A percentile compares a stretch with the other conserved stretches of the same genome.
Conservation (phyloP, 2,797 vertebrate genomes). For the Lagocephalus sceleratus region DNA sequence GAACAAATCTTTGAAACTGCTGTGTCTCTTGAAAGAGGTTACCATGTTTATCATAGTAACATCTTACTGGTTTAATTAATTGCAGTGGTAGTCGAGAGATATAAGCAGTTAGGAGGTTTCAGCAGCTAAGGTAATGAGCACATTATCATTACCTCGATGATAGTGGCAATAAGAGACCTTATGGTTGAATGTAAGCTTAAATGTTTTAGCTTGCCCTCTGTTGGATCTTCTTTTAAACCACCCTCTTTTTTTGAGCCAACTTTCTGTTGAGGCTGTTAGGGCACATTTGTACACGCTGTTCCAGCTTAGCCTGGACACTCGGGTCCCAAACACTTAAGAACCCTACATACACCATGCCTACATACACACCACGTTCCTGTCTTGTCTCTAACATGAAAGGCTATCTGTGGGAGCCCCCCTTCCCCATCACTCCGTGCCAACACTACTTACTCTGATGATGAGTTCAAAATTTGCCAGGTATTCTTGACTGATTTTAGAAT, state of each 20-base stretch:
- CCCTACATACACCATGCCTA: slow-evolving; percentile 64
- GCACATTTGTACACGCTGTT: slow-evolving; percentile 77
- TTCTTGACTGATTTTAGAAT: slow-evolving; percentile 73
- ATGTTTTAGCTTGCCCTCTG: slow-evolving; percentile 7
- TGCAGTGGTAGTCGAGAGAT: slow-evolving; percentile 6
- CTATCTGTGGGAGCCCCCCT: slow-evolving; percentile 75
- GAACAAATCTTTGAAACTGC: neutral
- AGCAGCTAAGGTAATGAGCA: slow-evolving; percentile 10
- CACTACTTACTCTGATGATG: slow-evolving; percentile 92
- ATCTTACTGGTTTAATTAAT: slow-evolving; percentile 5
- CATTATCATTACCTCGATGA: slow-evolving; percentile 15
- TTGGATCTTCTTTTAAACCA: neutral
- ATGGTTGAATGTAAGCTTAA: slow-evolving; percentile 20
- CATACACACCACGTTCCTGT: slow-evolving; percentile 68
- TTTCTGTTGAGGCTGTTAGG: slow-evolving; percentile 47
- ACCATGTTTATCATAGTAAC: too few relatives aligned
- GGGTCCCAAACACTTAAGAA: slow-evolving; percentile 82
- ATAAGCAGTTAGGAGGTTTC: too few relatives aligned
- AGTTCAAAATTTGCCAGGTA: slow-evolving; percentile 59
- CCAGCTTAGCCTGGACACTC: slow-evolving; percentile 81
- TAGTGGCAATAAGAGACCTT: slow-evolving; percentile 24
- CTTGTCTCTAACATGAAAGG: slow-evolving; percentile 74
- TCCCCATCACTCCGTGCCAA: slow-evolving; percentile 82
- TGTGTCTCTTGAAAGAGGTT: too few relatives aligned
- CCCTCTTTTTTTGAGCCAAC: slow-evolving; percentile 31